These are phyloP conservation scores for Ephialtes manifestator DNA, from an alignment of 2,888 invertebrate genomes.

Conservation along the genomic window DNA sequence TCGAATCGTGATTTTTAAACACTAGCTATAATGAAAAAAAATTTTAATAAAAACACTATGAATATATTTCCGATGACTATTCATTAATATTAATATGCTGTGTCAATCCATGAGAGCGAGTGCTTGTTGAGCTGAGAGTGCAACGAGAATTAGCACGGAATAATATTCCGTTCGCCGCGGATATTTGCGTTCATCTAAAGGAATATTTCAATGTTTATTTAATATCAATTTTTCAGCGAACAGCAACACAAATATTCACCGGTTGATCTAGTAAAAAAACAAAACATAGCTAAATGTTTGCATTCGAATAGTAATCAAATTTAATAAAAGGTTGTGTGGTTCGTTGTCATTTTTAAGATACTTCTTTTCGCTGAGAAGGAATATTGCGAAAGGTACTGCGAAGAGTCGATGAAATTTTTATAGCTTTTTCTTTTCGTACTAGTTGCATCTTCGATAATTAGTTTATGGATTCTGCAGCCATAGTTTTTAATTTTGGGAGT, in stretches of 20 bases:
- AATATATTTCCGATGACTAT: constrained; percentile 77
- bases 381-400: background rate
- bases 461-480: background rate
- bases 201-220: background rate
- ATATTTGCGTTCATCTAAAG: background rate
- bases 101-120: constrained; percentile 65
- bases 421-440: background rate
- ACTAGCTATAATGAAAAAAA: constrained; percentile 74
- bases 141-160: background rate
- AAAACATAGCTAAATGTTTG: background rate
- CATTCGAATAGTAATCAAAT: background rate
- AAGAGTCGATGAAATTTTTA: background rate
- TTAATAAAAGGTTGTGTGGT: background rate
- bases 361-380: background rate
- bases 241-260: background rate
- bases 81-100: constrained; percentile 63
- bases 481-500: background rate
- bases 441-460: background rate
- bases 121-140: constrained; percentile 1
- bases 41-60: constrained; percentile 77
- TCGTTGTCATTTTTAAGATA: background rate
- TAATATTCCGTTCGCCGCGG: background rate
- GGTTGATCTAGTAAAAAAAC: background rate
- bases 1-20: constrained; percentile 79
- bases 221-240: background rate